Evolutionary conservation across 2,797 vertebrate species (phyloP).

Genomic region (Schizopygopsis malacanthus): DNA sequence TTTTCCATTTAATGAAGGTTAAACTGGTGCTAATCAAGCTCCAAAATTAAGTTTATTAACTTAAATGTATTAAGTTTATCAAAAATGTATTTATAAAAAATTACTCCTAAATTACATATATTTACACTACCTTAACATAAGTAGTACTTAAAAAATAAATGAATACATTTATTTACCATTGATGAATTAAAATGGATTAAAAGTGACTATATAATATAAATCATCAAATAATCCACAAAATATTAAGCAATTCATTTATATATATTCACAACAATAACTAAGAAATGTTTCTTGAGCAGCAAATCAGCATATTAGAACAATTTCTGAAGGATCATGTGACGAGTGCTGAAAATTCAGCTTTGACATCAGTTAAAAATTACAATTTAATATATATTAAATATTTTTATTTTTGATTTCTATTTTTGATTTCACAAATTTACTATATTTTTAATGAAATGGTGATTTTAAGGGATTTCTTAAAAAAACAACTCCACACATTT

Average conservation of each 20-base stretch:
- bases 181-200: background rate
- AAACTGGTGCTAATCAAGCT: background rate
- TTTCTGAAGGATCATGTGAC: background rate
- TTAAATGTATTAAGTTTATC: background rate
- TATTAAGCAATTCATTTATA: background rate
- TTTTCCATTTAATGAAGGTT: background rate
- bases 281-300: background rate
- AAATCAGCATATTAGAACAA: background rate
- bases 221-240: background rate
- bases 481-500: no score
- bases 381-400: background rate
- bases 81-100: background rate
- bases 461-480: background rate
- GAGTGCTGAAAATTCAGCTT: background rate
- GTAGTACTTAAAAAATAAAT: background rate
- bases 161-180: background rate
- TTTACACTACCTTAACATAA: background rate
- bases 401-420: background rate
- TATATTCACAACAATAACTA: background rate
- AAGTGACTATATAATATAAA: background rate
- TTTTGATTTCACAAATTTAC: background rate
- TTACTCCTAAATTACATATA: background rate
- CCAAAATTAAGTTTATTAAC: background rate
- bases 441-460: background rate
- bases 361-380: background rate